Percentiles rank a stretch among this genome's conserved stretches.
These are phyloP conservation scores for Hippocampus zosterae DNA, from an alignment of 2,113 vertebrate genomes.

Conservation along the genomic window DNA sequence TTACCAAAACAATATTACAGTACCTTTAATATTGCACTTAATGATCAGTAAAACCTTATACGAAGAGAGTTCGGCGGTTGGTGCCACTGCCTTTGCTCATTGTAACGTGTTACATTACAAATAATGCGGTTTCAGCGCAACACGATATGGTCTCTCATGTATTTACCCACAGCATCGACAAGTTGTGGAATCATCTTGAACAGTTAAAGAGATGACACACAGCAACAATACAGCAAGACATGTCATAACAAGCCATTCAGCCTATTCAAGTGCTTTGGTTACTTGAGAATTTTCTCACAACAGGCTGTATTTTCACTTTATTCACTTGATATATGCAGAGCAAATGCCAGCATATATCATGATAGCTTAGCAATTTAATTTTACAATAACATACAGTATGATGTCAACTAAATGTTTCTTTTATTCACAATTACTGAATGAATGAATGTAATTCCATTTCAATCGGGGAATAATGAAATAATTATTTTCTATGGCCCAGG, in stretches of 20 bases:
- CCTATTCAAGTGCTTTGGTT: not conserved
- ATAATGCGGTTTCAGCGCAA: not conserved
- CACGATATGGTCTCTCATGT: not conserved
- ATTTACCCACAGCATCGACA: not conserved
- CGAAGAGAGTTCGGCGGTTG: not conserved
- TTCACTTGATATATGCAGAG: not conserved
- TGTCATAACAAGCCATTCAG: not conserved
- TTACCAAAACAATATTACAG: no score
- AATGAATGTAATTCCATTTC: not conserved
- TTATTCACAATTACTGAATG: not conserved
- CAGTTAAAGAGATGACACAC: not conserved
- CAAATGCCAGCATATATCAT: not conserved
- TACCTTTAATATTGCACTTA: not conserved
- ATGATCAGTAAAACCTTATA: no score
- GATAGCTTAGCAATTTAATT: no score
- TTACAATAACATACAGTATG: not conserved
- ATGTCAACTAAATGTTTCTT: not conserved
- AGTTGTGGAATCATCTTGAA: not conserved
- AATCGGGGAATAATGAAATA: not conserved
- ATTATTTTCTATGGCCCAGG: not conserved
- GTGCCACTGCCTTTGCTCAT: not conserved
- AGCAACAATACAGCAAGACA: not conserved
- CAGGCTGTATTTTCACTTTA: not conserved
- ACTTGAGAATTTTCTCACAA: not conserved
- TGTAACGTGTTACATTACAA: not conserved